Percentiles rank a stretch among this genome's conserved stretches.
phyloP scores from a whole-genome alignment of 2,888 invertebrate species.

The Nyleta sp. region DNA sequence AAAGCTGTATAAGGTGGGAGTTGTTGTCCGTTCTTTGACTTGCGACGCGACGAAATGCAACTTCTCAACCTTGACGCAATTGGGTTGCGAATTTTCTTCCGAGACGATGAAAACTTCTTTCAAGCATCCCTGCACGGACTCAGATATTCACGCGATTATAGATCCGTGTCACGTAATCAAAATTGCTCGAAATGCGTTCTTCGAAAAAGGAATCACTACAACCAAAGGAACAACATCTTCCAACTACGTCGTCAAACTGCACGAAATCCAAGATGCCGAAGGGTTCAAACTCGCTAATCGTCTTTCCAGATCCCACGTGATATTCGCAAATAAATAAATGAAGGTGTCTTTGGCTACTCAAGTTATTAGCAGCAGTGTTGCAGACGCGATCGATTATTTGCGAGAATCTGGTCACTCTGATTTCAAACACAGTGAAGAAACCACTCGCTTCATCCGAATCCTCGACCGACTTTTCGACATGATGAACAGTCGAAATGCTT shows the following conservation, averaged over 20 bases:
- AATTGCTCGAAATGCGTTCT: conserved; percentile 30
- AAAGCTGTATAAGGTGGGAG: conserved; percentile 20
- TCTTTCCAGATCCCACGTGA: conserved; percentile 6
- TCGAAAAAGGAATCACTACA: conserved; percentile 2
- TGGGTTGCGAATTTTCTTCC: conserved; percentile 27
- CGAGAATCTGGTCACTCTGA: not conserved
- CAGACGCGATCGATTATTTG: conserved; percentile 27
- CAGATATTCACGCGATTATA: conserved; percentile 20
- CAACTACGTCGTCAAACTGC: conserved; percentile 6
- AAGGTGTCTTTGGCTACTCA: conserved; percentile 22
- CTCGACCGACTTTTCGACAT: conserved; percentile 67
- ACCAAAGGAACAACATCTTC: not conserved
- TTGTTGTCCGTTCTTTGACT: conserved; percentile 28
- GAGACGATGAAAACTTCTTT: conserved; percentile 13
- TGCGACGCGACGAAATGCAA: conserved; percentile 22
- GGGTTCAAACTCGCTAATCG: conserved; percentile 27
- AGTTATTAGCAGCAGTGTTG: conserved; percentile 12
- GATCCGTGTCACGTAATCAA: conserved; percentile 33
- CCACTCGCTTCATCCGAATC: conserved; percentile 9
- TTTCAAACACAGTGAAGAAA: conserved; percentile 14
- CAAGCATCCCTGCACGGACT: conserved; percentile 14
- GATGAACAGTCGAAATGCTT: conserved; percentile 66
- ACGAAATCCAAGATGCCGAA: conserved; percentile 22
- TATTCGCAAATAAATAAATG: conserved; percentile 23
- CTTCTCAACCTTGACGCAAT: conserved; percentile 4